These are phyloP conservation scores for Philaethria dido DNA, from an alignment of 2,888 invertebrate species.

Conservation along the genomic window DNA sequence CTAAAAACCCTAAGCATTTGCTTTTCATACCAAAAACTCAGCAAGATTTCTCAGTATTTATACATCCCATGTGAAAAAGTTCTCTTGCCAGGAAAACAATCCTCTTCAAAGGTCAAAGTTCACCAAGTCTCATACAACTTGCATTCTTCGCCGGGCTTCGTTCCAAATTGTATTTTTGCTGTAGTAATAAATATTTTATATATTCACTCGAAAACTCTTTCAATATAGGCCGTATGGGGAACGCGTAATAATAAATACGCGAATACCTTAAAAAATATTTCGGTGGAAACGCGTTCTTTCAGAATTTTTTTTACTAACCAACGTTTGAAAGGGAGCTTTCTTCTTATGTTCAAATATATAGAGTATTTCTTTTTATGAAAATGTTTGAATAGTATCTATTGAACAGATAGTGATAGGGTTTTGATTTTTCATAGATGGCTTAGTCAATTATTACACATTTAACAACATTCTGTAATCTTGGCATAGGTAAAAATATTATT, in stretches of 20 bases:
- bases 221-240: slow-evolving; percentile 17
- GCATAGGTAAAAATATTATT: too few species aligned
- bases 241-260: too few species aligned
- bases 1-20: background rate
- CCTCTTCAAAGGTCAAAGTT: slow-evolving; percentile 18
- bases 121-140: slow-evolving; percentile 17
- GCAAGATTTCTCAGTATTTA: slow-evolving; percentile 9
- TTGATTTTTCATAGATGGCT: too few species aligned
- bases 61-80: slow-evolving; percentile 13
- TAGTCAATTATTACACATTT: too few species aligned
- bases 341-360: too few species aligned
- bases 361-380: too few species aligned
- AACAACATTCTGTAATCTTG: too few species aligned
- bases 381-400: too few species aligned
- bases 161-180: slow-evolving; percentile 20
- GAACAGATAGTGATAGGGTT: too few species aligned
- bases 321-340: too few species aligned
- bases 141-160: slow-evolving; percentile 18
- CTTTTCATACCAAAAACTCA: slow-evolving; percentile 8
- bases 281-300: background rate
- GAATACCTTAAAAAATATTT: slow-evolving; percentile 12
- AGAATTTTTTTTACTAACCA: background rate
- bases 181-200: slow-evolving; percentile 16
- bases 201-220: background rate
- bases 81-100: slow-evolving; percentile 17